Evolutionary conservation across 2,113 vertebrate species (phyloP).

Genomic region (Tenrec ecaudatus): DNA sequence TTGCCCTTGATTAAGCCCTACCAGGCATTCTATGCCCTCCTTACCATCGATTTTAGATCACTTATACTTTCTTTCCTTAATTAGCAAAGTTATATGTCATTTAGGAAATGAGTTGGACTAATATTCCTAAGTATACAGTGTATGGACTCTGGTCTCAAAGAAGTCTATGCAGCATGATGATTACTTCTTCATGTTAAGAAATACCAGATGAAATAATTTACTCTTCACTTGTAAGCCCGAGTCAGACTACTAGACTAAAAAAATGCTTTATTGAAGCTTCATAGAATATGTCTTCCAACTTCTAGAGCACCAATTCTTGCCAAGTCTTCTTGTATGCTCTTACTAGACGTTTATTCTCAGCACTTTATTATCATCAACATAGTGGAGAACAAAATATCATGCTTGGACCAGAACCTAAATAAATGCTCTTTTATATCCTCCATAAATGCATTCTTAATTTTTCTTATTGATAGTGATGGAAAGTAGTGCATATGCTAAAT

Average conservation of each 20-base stretch:
- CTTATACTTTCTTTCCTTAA: too few species aligned
- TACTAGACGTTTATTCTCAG: neutral
- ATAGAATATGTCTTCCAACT: neutral
- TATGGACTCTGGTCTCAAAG: neutral
- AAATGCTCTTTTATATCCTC: neutral
- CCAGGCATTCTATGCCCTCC: too few species aligned
- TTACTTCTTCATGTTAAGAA: neutral
- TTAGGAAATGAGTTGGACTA: neutral
- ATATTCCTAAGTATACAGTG: neutral
- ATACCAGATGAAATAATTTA: neutral
- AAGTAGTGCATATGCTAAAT: neutral
- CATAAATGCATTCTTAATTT: neutral
- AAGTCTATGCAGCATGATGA: neutral
- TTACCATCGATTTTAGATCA: too few species aligned
- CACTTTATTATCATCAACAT: neutral
- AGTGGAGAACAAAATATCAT: neutral
- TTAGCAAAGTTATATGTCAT: neutral
- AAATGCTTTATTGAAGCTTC: neutral
- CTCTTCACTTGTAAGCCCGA: neutral
- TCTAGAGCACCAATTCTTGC: neutral
- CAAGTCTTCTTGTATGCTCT: neutral
- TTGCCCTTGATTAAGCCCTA: too few species aligned
- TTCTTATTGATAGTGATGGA: neutral
- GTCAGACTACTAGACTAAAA: neutral
- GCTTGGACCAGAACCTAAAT: neutral